phyloP scores from a whole-genome alignment of 2,797 vertebrate species.

The Helarctos malayanus region DNA sequence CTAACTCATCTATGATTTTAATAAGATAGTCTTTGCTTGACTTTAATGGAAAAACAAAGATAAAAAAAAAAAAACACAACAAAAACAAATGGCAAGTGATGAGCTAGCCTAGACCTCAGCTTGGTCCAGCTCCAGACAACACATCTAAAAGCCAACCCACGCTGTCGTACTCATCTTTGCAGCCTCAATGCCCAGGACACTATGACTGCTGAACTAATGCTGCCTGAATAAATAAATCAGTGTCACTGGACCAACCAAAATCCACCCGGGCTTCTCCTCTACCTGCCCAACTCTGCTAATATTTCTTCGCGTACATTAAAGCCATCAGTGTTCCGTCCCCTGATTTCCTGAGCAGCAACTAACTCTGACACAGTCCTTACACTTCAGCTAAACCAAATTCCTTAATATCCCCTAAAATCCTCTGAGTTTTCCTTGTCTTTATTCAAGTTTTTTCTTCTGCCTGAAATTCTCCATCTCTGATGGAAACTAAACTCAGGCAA shows the following conservation, averaged over 20 bases:
- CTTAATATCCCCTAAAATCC: not conserved
- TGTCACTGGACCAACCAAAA: not conserved
- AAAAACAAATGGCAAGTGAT: not conserved
- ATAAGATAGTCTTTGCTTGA: not conserved
- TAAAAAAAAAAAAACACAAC: not conserved
- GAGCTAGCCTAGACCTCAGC: not conserved
- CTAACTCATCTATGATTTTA: not conserved
- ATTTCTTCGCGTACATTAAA: not conserved
- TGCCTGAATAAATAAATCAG: not conserved
- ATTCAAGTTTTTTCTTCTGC: not conserved
- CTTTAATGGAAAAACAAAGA: not conserved
- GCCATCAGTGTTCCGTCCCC: not conserved
- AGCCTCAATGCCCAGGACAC: not conserved
- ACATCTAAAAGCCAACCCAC: not conserved
- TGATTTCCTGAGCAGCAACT: not conserved
- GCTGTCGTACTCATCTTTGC: not conserved
- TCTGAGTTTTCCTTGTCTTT: not conserved
- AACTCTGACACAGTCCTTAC: not conserved
- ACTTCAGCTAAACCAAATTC: not conserved
- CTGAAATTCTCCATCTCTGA: not conserved
- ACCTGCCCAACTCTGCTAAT: not conserved
- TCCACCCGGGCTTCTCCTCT: not conserved
- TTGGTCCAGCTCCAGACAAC: not conserved
- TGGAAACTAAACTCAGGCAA: not conserved
- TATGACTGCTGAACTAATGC: not conserved